Base-by-base conservation (phyloP, 2,888 invertebrate genomes). In the Lottia gigantea region DNA sequence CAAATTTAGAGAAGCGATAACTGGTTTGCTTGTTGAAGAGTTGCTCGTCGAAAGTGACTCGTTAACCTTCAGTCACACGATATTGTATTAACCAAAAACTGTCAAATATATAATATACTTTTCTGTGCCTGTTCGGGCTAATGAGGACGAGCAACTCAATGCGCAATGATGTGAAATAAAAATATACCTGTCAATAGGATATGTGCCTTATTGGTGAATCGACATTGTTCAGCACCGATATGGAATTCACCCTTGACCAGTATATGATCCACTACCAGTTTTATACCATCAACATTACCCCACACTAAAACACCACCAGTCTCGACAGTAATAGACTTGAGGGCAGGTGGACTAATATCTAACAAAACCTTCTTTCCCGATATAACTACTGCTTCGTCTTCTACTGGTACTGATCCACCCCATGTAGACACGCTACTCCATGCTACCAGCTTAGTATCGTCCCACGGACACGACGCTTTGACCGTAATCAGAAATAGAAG, bases 221-320 rank as follows among this genome's bases (percentile, higher is more conserved):
- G 74, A 67, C 79, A 79, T 2, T 23, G 55, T 46, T 72, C 69
- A 26, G 72, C 70, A 12, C 80, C 80, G 15, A 79, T 74, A 49
- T 75, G 67, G 26, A 80, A 65, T 46, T 75, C 72, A 15, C 78
- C 80, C 16, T 68, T 31, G 23, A 78, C 67, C 19, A 74, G 71
- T 40, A 80, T 71, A 73, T 76, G 65, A 23, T 73, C 64, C 26
- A 68, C 68, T 25, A 71, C 64, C 12, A 80, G 68, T 0, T n/a
- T 68, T 12, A 77, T 67, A 40, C 40, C 67, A 8, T 63, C 61
- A 19, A 71, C 74, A 23, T 67, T 46, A 6, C 74, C 76, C 67
- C 73, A 77, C 15, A 80, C 67, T 26, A 80, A 62, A 2, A 49
- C 65, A 1, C 67, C 74, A 8, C 71, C 74, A 16, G 46, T 19